Evolutionary conservation across 2,888 invertebrate genomes (phyloP).

Genomic region (Rhorus exstirpatorius): DNA sequence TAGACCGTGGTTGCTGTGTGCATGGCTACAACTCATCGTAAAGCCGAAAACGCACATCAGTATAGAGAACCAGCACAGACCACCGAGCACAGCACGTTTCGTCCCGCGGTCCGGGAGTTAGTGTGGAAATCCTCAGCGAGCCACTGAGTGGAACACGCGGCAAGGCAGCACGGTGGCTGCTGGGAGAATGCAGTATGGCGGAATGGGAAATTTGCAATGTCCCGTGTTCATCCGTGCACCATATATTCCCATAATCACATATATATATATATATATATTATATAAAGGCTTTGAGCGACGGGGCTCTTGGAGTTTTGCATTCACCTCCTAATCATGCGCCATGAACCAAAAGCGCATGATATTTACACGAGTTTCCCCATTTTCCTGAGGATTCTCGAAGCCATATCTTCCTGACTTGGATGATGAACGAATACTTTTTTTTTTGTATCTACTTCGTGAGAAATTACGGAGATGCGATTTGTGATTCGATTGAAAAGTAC

Average conservation of each 20-base stretch:
- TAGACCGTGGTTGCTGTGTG: too few relatives aligned
- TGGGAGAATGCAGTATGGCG: slow-evolving; percentile 63
- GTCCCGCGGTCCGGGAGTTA: slow-evolving; percentile 64
- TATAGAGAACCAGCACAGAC: slow-evolving; percentile 16
- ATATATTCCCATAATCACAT: slow-evolving; percentile 10
- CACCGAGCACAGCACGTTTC: slow-evolving; percentile 35
- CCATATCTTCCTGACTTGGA: not conserved
- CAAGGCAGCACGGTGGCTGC: slow-evolving; percentile 41
- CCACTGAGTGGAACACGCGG: slow-evolving; percentile 75
- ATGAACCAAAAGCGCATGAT: slow-evolving; percentile 38
- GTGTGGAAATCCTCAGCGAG: slow-evolving; percentile 76
- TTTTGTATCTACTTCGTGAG: too few relatives aligned
- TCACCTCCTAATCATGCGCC: slow-evolving; percentile 53
- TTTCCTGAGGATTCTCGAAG: not conserved
- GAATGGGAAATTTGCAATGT: slow-evolving; percentile 78
- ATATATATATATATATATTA: too few relatives aligned
- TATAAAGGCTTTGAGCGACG: not conserved
- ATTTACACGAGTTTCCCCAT: slow-evolving; percentile 36
- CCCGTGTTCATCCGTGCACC: slow-evolving; percentile 67
- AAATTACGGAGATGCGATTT: too few relatives aligned
- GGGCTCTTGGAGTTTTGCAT: slow-evolving; percentile 62
- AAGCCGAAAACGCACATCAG: slow-evolving; percentile 48
- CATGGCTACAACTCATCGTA: slow-evolving; percentile 45
- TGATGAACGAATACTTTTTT: not conserved
- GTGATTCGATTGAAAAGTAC: too few relatives aligned